Evolutionary conservation across 2,113 vertebrate species (phyloP).

Genomic region (Hemiscyllium ocellatum): DNA sequence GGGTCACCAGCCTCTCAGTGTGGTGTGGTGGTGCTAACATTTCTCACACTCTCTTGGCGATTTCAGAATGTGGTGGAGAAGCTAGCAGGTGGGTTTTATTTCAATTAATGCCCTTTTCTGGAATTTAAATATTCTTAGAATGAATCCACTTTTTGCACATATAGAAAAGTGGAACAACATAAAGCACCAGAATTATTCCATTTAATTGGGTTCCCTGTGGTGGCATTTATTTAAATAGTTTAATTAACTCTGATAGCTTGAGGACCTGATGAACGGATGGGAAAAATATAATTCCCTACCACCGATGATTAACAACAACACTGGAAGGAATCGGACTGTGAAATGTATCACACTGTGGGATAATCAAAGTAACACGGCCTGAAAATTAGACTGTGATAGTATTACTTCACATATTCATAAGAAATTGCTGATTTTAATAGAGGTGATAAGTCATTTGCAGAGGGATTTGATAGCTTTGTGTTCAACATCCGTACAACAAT

Average conservation of each 20-base stretch:
- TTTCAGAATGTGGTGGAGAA: background rate
- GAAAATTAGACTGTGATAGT: background rate
- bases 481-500: background rate
- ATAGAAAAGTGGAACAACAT: background rate
- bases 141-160: background rate
- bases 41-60: background rate
- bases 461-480: background rate
- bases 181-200: background rate
- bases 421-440: background rate
- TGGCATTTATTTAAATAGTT: conserved; percentile 5
- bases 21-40: background rate
- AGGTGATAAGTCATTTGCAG: background rate
- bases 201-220: conserved; percentile 2
- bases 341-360: background rate
- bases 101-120: background rate
- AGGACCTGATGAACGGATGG: background rate
- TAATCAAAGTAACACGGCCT: background rate
- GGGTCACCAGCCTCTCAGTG: no score
- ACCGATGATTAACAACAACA: background rate
- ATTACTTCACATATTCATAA: background rate
- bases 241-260: conserved; percentile 9
- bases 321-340: conserved; percentile 7
- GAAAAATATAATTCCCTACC: background rate
- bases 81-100: background rate
- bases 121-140: background rate